A percentile compares a stretch with the other conserved stretches of the same genome.
These are phyloP conservation scores for Drosophila azteca DNA, from an alignment of 1,140 invertebrate species.

Conservation along the genomic window DNA sequence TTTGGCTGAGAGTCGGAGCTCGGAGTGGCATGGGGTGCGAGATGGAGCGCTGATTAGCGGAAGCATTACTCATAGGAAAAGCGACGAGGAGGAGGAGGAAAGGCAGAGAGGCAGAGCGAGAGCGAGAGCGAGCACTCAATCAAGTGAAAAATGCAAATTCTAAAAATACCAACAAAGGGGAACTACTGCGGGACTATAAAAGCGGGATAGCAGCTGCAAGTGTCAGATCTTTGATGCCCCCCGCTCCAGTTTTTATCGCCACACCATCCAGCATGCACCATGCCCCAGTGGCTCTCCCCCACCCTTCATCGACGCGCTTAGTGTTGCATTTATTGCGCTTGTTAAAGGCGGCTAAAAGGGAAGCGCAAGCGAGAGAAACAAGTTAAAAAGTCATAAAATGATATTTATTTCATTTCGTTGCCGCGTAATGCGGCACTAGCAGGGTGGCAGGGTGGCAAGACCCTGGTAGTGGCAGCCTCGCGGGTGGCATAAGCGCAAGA, in stretches of 20 bases:
- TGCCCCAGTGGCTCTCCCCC: neutral
- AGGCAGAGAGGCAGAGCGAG: neutral
- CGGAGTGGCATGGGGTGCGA: too few relatives aligned
- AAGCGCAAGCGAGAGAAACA: constrained; percentile 58
- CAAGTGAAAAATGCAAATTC: constrained; percentile 79
- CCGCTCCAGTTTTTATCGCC: constrained; percentile 3
- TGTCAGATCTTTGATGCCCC: constrained; percentile 32
- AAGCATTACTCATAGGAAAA: constrained; percentile 67
- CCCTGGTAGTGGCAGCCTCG: constrained; percentile 31
- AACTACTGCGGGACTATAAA: constrained; percentile 69
- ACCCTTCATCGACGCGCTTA: constrained; percentile 26
- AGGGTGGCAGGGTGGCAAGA: constrained; percentile 19
- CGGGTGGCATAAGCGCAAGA: constrained; percentile 66
- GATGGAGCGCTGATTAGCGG: constrained; percentile 64
- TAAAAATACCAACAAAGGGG: constrained; percentile 76
- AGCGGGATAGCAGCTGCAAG: constrained; percentile 51
- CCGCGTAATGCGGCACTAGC: constrained; percentile 65
- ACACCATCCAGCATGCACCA: neutral
- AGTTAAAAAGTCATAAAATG: constrained; percentile 82
- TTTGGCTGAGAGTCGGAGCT: constrained; percentile 3
- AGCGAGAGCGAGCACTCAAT: constrained; percentile 48
- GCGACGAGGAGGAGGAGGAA: neutral
- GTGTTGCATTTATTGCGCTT: constrained; percentile 81
- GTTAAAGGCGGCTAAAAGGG: constrained; percentile 66
- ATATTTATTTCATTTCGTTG: constrained; percentile 78